Conservation (phyloP, 2,797 vertebrate genomes). For the Myotis vivesi region DNA sequence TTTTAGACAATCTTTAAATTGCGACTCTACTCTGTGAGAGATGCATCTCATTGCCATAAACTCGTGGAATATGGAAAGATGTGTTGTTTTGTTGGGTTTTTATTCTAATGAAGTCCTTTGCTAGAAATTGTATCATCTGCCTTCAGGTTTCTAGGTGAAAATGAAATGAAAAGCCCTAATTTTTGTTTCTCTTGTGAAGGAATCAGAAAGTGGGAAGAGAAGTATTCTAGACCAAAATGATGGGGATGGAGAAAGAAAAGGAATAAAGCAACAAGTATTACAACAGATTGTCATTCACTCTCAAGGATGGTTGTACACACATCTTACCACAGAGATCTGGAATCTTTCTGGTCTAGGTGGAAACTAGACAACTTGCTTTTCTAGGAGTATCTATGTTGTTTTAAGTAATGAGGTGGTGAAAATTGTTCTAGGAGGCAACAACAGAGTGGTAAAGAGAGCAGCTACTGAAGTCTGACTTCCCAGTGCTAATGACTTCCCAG, state of each 20-base stretch:
- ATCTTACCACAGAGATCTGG: not conserved
- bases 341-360: not conserved
- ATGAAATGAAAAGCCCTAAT: constrained; percentile 51
- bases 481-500: not conserved
- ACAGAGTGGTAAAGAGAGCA: not conserved
- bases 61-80: not conserved
- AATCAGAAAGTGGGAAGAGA: constrained; percentile 27
- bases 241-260: not conserved
- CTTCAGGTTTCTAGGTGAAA: constrained; percentile 34
- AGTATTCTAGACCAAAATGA: constrained; percentile 29
- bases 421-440: not conserved
- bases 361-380: constrained; percentile 1
- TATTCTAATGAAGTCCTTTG: constrained; percentile 36
- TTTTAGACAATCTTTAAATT: constrained; percentile 17
- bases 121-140: constrained; percentile 43
- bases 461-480: not conserved
- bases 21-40: not conserved
- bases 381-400: not conserved
- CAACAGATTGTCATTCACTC: not conserved
- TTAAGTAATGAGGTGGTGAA: not conserved
- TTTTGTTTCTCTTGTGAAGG: constrained; percentile 41
- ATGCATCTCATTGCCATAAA: not conserved
- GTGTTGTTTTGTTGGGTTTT: constrained; percentile 41
- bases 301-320: not conserved
- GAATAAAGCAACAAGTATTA: not conserved